Conservation (phyloP, 2,797 vertebrate species). For the Urocyon cinereoargenteus region DNA sequence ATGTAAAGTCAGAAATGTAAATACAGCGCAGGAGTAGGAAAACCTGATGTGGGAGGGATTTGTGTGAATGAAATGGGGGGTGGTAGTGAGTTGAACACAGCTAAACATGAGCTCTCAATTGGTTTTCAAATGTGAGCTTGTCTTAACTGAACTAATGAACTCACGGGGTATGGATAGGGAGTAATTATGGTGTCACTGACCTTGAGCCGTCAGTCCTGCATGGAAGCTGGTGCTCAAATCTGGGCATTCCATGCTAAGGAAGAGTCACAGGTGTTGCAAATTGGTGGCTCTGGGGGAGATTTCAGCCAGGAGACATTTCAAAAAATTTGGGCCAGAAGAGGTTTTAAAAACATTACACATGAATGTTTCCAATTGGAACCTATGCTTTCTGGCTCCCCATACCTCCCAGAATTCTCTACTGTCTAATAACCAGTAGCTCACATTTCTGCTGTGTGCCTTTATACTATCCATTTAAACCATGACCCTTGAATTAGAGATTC, state of each 20-base stretch:
- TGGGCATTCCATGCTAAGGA: not conserved
- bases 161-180: not conserved
- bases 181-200: not conserved
- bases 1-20: not conserved
- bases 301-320: not conserved
- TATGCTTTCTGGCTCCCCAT: not conserved
- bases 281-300: not conserved
- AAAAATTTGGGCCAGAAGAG: not conserved
- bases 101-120: not conserved
- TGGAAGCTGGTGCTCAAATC: not conserved
- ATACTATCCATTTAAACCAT: not conserved
- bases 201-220: not conserved
- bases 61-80: not conserved
- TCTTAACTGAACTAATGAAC: not conserved
- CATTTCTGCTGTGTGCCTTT: not conserved
- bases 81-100: not conserved
- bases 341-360: conserved; percentile 22
- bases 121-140: not conserved
- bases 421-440: not conserved
- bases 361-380: conserved; percentile 3
- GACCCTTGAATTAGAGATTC: not conserved
- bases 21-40: not conserved
- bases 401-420: not conserved
- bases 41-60: not conserved
- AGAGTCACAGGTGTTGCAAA: not conserved